Evolutionary conservation across 1,140 invertebrate genomes (phyloP).

Genomic region (Laupala kohalensis): DNA sequence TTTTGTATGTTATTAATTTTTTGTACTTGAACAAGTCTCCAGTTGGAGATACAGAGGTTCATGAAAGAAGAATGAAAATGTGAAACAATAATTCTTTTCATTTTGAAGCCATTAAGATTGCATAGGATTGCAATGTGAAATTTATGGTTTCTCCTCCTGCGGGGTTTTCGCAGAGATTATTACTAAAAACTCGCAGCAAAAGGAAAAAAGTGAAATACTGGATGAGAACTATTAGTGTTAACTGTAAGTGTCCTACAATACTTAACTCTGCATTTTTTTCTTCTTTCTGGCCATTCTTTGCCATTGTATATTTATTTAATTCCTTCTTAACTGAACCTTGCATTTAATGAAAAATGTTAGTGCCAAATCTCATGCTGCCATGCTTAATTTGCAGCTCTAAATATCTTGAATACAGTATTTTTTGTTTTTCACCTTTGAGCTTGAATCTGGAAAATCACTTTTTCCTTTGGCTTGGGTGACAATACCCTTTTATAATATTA

Average conservation of each 20-base stretch:
- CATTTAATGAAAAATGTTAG: slow-evolving; percentile 5
- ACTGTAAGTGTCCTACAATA: not conserved
- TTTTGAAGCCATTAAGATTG: not conserved
- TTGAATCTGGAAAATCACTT: slow-evolving; percentile 6
- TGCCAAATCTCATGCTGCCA: slow-evolving; percentile 8
- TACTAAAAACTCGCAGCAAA: slow-evolving; percentile 10
- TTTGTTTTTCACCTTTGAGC: not conserved
- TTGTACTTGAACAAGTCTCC: not conserved
- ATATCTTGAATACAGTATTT: not conserved
- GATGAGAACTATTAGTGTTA: slow-evolving; percentile 4
- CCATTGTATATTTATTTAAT: not conserved
- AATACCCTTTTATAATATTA: slow-evolving; percentile 16
- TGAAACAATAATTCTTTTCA: not conserved
- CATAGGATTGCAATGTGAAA: not conserved
- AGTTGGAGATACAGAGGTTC: not conserved
- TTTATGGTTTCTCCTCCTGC: not conserved
- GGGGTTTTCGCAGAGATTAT: slow-evolving; percentile 12
- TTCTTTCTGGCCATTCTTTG: not conserved
- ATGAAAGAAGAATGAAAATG: not conserved
- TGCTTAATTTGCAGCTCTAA: not conserved
- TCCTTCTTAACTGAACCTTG: not conserved
- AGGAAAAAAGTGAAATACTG: slow-evolving; percentile 12
- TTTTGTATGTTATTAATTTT: slow-evolving; percentile 1
- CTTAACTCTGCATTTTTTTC: not conserved
- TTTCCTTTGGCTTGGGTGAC: slow-evolving; percentile 15